phyloP scores from a whole-genome alignment of 2,113 vertebrate species.

The Notarius lentiginosus region DNA sequence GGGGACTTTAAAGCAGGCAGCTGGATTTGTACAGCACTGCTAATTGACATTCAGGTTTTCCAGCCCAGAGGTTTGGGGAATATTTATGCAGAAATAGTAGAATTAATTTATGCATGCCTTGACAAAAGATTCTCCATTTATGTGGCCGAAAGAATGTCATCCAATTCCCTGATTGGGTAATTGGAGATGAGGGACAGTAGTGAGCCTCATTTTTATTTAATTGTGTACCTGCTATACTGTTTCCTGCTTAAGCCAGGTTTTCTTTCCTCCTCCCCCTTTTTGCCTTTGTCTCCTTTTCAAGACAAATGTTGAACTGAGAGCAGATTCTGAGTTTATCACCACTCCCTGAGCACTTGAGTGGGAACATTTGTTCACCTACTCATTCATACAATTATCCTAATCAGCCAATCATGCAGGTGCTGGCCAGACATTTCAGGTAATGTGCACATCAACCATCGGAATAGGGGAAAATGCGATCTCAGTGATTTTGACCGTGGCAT shows the following conservation, averaged over 20 bases:
- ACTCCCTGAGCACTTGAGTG: neutral
- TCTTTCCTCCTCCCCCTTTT: neutral
- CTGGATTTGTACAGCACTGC: neutral
- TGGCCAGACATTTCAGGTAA: neutral
- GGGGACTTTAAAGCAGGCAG: neutral
- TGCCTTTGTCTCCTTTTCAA: neutral
- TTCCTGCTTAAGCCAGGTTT: neutral
- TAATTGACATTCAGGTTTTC: conserved; percentile 36
- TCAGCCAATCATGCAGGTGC: neutral
- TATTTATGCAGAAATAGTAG: conserved; percentile 5
- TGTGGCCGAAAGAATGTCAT: neutral
- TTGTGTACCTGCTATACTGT: neutral
- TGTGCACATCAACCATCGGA: neutral
- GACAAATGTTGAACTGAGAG: neutral
- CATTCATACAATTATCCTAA: neutral
- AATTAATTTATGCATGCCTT: neutral
- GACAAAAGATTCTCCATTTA: neutral
- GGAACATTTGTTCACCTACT: neutral
- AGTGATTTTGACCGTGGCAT: no score
- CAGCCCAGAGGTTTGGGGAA: neutral
- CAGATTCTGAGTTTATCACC: neutral
- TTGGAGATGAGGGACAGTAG: neutral
- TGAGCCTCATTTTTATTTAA: neutral
- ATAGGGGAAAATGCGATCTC: no score
- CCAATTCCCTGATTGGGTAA: neutral